Percentiles rank a stretch among this genome's conserved stretches.
Conservation (phyloP, 2,113 vertebrate species). For the Syngnathoides biaculeatus region DNA sequence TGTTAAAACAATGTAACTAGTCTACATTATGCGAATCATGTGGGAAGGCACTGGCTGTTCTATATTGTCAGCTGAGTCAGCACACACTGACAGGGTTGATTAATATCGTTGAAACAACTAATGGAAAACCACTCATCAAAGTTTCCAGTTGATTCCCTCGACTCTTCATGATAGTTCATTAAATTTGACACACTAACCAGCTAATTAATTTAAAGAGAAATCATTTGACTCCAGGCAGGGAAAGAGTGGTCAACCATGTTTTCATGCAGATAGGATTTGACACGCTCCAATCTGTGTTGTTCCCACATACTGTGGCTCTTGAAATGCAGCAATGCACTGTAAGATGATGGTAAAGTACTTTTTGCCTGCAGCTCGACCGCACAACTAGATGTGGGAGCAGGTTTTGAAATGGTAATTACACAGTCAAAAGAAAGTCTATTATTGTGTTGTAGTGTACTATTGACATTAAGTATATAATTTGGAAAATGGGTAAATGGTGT, state of each 20-base stretch:
- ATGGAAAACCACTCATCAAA: slow-evolving; percentile 30
- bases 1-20: neutral
- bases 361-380: neutral
- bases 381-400: neutral
- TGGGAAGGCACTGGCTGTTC: neutral
- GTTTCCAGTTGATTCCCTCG: slow-evolving; percentile 26
- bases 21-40: neutral
- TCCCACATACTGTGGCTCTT: neutral
- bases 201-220: slow-evolving; percentile 20
- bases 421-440: no score
- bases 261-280: slow-evolving; percentile 19
- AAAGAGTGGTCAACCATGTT: slow-evolving; percentile 20
- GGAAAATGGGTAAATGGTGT: no score
- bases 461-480: no score
- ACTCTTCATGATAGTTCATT: slow-evolving; percentile 35
- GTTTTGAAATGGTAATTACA: neutral
- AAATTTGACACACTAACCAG: slow-evolving; percentile 31
- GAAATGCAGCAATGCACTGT: neutral
- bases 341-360: neutral
- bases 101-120: slow-evolving; percentile 15
- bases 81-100: slow-evolving; percentile 4
- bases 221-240: slow-evolving; percentile 28
- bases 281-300: slow-evolving; percentile 12
- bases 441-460: no score
- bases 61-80: slow-evolving; percentile 1